phyloP scores from a whole-genome alignment of 2,113 vertebrate species.

The Sula dactylatra region DNA sequence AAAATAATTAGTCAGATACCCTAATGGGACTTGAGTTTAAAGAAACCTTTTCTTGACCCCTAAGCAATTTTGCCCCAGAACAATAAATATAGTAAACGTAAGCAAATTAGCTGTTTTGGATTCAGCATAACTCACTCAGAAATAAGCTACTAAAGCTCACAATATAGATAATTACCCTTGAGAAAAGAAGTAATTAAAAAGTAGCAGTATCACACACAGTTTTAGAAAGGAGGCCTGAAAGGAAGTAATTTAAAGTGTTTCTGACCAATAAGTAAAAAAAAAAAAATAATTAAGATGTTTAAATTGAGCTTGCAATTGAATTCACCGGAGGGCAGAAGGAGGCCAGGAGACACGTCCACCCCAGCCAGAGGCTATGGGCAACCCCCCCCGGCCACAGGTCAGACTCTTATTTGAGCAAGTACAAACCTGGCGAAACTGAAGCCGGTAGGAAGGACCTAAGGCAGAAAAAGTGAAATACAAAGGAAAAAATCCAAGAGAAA shows the following conservation, averaged over 20 bases:
- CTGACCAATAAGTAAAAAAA: not conserved
- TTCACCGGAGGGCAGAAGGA: not conserved
- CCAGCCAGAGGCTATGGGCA: not conserved
- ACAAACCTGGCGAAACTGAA: not conserved
- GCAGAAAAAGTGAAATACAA: not conserved
- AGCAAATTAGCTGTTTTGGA: slow-evolving; percentile 24
- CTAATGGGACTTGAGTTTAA: not conserved
- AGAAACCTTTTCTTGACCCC: slow-evolving; percentile 15
- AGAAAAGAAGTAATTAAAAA: slow-evolving; percentile 37
- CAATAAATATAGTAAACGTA: not conserved
- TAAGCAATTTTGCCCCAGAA: not conserved
- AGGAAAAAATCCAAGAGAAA: not conserved
- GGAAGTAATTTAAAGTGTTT: not conserved
- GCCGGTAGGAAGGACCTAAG: not conserved
- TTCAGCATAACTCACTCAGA: slow-evolving; percentile 19
- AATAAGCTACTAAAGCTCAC: not conserved
- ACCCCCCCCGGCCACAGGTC: not conserved
- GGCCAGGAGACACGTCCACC: not conserved
- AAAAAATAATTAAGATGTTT: not conserved
- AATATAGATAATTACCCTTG: slow-evolving; percentile 10
- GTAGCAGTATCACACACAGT: not conserved
- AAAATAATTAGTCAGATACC: not conserved
- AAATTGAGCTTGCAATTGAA: not conserved
- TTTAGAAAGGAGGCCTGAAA: slow-evolving; percentile 2
- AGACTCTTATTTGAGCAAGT: not conserved